Conservation (phyloP, 2,888 invertebrate species). For the Conops quadrifasciatus region DNA sequence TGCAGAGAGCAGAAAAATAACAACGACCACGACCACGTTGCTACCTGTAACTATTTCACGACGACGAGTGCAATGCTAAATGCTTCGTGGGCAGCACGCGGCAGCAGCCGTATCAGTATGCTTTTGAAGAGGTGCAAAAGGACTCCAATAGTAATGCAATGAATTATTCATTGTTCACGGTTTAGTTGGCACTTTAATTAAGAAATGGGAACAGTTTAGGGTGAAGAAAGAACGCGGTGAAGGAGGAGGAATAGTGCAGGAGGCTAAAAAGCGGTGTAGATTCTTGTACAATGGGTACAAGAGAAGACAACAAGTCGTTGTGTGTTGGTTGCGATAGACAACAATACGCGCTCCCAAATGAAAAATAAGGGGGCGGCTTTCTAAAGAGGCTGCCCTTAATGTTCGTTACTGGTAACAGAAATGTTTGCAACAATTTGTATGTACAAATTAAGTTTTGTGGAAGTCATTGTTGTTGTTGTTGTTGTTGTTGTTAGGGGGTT, state of each 20-base stretch:
- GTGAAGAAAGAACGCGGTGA: not conserved
- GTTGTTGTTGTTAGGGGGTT: too few species aligned
- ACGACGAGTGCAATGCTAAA: constrained; percentile 1
- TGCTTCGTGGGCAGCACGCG: constrained; percentile 14
- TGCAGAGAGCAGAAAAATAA: constrained; percentile 41
- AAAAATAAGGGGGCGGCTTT: too few species aligned
- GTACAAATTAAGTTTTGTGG: too few species aligned
- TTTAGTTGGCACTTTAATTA: constrained; percentile 56
- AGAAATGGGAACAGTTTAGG: constrained; percentile 35
- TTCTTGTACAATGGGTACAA: too few species aligned
- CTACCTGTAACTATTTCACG: not conserved
- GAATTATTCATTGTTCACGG: constrained; percentile 57
- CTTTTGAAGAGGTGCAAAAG: constrained; percentile 18
- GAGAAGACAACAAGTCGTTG: constrained; percentile 8
- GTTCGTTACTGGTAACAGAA: too few species aligned
- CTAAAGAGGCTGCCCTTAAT: too few species aligned
- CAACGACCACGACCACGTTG: constrained; percentile 29
- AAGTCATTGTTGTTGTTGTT: too few species aligned
- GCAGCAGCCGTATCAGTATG: constrained; percentile 14
- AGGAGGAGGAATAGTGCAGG: not conserved
- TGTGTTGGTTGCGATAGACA: constrained; percentile 1
- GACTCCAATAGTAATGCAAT: constrained; percentile 45
- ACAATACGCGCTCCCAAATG: not conserved
- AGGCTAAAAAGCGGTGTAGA: too few species aligned
- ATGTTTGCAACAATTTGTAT: too few species aligned